Evolutionary conservation across 2,113 vertebrate species (phyloP), one percentile per base, ranked within the genome.

Genomic region (Dinomys branickii): DNA sequence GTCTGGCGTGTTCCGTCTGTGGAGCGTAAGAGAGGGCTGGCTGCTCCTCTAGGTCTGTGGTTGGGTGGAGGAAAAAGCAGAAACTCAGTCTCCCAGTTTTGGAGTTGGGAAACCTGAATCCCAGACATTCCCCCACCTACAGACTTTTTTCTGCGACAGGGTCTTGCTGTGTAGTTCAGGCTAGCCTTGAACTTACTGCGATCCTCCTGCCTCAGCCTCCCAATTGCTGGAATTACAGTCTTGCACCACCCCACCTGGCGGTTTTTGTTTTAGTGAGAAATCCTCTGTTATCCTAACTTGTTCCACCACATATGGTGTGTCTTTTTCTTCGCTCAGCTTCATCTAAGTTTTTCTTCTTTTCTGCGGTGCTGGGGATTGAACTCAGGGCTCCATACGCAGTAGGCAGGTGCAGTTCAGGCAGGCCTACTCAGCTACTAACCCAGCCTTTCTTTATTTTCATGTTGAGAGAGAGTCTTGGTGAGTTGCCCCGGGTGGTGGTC

Each of bases 281-380:
- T 19, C 24, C 65, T 19, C 22, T 1, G 4, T 61, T 82, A 7
- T 41, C 26, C 52, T 63, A 5, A 83, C 56, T 77, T 61, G 13
- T 20, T 58, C 13, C 9, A 1, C 0, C 58, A 33, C 12, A 0
- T 58, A 2, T 54, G 35, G n/a, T 10, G 4, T 88, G 13, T 33
- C 17, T 3, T 67, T 30, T 58, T 5, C 50, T 3, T 47, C 8
- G 4, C 10, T 38, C 6, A 26, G 47, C 14, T 41, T 0, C 59
- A 24, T 89, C 69, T n/a, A 54, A 22, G 24, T 7, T 52, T 67
- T 69, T 22, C n/a, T 71, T 22, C 7, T 38, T 22, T 38, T 22
- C 69, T 71, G n/a, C 22, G 19, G 19, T 71, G 17, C 8, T 71
- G 19, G 19, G 69, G n/a, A 22, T 71, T 71, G 69, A 20, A 71